Evolutionary conservation across 2,888 invertebrate genomes (phyloP), one percentile per base, ranked within the genome.

Genomic region (Andrena fulva): DNA sequence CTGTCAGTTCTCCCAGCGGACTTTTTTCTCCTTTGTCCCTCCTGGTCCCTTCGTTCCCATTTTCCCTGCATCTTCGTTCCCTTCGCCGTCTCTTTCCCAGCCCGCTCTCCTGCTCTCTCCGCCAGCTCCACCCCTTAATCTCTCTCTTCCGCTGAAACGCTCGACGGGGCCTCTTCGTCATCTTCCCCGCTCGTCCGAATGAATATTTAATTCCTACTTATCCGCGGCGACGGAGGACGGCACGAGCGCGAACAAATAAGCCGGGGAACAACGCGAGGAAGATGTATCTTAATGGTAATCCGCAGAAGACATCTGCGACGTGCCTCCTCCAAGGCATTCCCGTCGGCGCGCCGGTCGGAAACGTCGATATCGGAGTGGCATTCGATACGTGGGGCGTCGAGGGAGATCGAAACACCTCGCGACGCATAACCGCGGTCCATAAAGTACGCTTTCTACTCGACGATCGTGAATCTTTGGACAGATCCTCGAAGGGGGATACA

Each of bases 201-300:
- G 90, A 90, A 91, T 91, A 91, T 90, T 91, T 90, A 89, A 91
- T 91, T 91, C 89, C 85, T 80, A 84, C 85, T 89, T 86, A 89
- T 85, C 88, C 86, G 86, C 81, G 70, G 80, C 75, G 59, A 59
- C 80, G 87, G 86, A 80, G 88, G 87, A 89, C 79, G 76, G 84
- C 84, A 86, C 89, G 89, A 89, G 87, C 88, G 89, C 88, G 90
- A 91, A 92, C 92, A 92, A 91, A 91, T 91, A 91, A 85, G 82
- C 68, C 69, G 63, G 72, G 72, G 83, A 74, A 77, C 67, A 80
- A 80, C 85, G 80, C 82, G 74, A 80, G 77, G 81, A 81, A 87
- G 86, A 91, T 87, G 87, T 89, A 85, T 86, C 86, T 89, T 90
- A 90, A 90, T 91, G 87, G 84, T 89, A 89, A 89, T 89, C 91